Conservation (phyloP, 2,888 invertebrate species). For the Eubasilissa splendida region DNA sequence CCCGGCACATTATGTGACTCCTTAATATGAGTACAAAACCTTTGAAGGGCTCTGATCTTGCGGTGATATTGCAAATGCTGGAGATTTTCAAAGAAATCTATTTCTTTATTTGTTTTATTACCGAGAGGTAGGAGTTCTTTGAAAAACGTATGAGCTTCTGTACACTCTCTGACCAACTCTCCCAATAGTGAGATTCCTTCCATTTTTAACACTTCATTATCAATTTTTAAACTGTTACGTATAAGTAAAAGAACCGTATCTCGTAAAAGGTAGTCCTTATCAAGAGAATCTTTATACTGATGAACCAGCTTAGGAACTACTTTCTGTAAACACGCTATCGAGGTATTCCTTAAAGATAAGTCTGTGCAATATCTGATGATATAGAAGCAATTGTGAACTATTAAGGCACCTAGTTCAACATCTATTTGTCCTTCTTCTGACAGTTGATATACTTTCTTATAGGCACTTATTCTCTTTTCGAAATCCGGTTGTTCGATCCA, state of each 20-base stretch:
- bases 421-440: conserved; percentile 72
- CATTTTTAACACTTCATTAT: conserved; percentile 81
- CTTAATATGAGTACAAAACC: conserved; percentile 79
- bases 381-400: conserved; percentile 88
- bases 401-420: conserved; percentile 78
- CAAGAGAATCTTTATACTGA: conserved; percentile 70
- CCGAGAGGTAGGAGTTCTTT: conserved; percentile 79
- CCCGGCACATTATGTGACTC: conserved; percentile 75
- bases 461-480: conserved; percentile 84
- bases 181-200: conserved; percentile 88
- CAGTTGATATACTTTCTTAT: conserved; percentile 77
- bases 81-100: conserved; percentile 96
- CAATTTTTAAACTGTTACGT: conserved; percentile 80
- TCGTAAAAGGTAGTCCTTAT: conserved; percentile 80
- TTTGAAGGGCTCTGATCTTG: conserved; percentile 85
- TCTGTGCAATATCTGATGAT: conserved; percentile 86
- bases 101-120: conserved; percentile 83
- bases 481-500: conserved; percentile 97
- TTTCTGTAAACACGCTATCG: conserved; percentile 81
- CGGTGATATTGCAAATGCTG: conserved; percentile 90
- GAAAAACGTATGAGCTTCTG: conserved; percentile 79
- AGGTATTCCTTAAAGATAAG: conserved; percentile 85
- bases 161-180: conserved; percentile 81
- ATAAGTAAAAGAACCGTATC: conserved; percentile 83
- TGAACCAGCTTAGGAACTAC: conserved; percentile 78